These are phyloP conservation scores for Excalfactoria chinensis DNA, from an alignment of 2,113 vertebrate species.

Conservation along the genomic window DNA sequence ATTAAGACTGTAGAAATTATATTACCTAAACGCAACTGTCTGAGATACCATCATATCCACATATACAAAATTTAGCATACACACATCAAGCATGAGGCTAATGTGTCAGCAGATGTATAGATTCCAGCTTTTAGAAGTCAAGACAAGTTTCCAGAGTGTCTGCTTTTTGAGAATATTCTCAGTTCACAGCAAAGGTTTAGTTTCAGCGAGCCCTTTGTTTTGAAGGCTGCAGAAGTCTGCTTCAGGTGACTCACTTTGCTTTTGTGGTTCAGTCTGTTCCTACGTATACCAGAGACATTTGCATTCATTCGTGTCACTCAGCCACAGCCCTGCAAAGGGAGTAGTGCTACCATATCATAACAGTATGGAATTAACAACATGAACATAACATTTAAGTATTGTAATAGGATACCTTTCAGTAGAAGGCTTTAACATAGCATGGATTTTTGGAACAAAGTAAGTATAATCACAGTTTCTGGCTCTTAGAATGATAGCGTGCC, in stretches of 20 bases:
- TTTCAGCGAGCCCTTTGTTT: not conserved
- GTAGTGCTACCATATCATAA: not conserved
- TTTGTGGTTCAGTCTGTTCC: not conserved
- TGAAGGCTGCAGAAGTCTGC: not conserved
- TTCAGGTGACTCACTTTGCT: not conserved
- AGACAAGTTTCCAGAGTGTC: not conserved
- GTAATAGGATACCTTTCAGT: not conserved
- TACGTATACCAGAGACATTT: not conserved
- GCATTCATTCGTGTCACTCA: rapidly evolving
- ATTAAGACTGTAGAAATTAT: not conserved
- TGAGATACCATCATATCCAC: not conserved
- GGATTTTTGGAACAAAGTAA: not conserved
- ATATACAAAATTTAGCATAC: not conserved
- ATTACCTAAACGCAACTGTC: not conserved
- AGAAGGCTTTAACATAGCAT: not conserved
- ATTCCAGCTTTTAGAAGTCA: not conserved
- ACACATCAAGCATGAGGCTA: not conserved
- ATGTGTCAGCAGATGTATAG: not conserved
- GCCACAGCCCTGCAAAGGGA: not conserved
- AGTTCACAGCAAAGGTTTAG: not conserved
- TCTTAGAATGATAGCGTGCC: not conserved
- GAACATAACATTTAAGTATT: not conserved
- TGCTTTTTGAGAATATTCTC: not conserved
- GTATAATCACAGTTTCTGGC: not conserved
- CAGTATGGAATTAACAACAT: too few relatives aligned